Evolutionary conservation across 2,797 vertebrate species (phyloP).

Genomic region (Erpetoichthys calabaricus): DNA sequence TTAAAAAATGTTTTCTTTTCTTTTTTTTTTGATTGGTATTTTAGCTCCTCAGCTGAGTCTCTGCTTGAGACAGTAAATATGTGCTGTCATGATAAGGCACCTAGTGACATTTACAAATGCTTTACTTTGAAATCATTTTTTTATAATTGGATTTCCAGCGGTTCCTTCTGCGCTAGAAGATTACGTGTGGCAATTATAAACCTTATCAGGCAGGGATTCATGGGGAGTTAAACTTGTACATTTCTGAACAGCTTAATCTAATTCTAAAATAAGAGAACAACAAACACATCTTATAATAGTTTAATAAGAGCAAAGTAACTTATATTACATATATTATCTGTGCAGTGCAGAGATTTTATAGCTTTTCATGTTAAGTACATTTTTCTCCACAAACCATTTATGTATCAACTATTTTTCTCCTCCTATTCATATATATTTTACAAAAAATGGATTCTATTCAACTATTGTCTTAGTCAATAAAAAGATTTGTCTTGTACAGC

Average conservation of each 20-base stretch:
- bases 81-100: constrained; percentile 3
- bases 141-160: constrained; percentile 1
- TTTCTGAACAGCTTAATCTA: constrained; percentile 3
- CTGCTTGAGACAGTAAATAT: constrained; percentile 4
- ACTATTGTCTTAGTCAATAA: no score
- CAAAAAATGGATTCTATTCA: no score
- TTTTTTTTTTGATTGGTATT: neutral
- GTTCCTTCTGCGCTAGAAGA: neutral
- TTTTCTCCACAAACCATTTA: no score
- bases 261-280: neutral
- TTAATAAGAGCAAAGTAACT: no score
- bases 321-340: no score
- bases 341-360: no score
- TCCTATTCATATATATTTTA: no score
- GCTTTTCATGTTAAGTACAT: no score
- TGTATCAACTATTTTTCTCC: no score
- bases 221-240: neutral
- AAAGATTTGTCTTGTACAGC: no score
- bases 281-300: no score
- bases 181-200: constrained; percentile 1
- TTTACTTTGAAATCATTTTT: neutral
- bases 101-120: constrained; percentile 1
- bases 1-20: no score
- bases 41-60: constrained; percentile 1
- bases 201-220: neutral